Evolutionary conservation across 2,888 invertebrate species (phyloP).

Genomic region (Papilio gigon): DNA sequence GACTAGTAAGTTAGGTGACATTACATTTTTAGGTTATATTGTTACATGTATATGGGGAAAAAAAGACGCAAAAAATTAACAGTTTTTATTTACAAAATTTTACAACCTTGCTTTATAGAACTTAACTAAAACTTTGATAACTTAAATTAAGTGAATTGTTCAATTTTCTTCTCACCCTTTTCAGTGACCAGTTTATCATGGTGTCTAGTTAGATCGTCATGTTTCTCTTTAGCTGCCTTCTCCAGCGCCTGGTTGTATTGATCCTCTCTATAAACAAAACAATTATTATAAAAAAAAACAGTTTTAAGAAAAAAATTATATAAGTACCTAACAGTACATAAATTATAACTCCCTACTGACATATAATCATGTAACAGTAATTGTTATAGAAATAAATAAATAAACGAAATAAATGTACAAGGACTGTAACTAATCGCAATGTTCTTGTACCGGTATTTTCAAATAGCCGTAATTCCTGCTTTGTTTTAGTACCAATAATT

Average conservation of each 20-base stretch:
- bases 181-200: slow-evolving; percentile 60
- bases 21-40: too few species aligned
- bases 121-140: slow-evolving; percentile 5
- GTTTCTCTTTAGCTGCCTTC: slow-evolving; percentile 62
- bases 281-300: not conserved
- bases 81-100: slow-evolving; percentile 24
- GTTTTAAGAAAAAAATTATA: not conserved
- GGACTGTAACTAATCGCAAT: too few species aligned
- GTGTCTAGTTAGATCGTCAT: slow-evolving; percentile 63
- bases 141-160: slow-evolving; percentile 47
- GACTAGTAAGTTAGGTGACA: too few species aligned
- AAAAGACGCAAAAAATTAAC: not conserved
- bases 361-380: too few species aligned
- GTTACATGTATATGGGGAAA: too few species aligned
- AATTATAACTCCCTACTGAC: too few species aligned
- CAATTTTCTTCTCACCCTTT: slow-evolving; percentile 57
- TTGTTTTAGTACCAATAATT: too few species aligned
- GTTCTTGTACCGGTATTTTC: too few species aligned
- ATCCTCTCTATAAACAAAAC: slow-evolving; percentile 58
- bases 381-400: too few species aligned
- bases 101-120: not conserved
- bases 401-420: too few species aligned
- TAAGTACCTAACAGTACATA: too few species aligned
- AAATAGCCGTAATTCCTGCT: too few species aligned
- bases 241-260: slow-evolving; percentile 65